Base-by-base conservation (phyloP, 2,797 vertebrate genomes). In the Sebastes baramenuke region DNA sequence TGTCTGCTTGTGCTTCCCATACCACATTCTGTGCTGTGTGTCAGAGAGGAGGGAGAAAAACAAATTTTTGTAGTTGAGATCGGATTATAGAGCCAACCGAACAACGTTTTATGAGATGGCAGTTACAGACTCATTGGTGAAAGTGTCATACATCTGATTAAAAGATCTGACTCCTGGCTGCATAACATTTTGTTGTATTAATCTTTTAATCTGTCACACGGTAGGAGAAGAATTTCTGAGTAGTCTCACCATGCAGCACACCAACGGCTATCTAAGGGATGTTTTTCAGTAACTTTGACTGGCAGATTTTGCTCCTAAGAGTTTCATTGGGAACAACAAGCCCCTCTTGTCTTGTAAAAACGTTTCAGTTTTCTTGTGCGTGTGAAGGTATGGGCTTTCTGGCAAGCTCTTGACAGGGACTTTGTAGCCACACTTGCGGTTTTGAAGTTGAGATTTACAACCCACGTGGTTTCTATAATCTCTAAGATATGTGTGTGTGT, bases 401-500 rank as follows among this genome's bases (percentile, higher is more conserved):
- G 69, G 70, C 56, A 73, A 71, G 65, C 12, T 38, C 78, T 76
- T 64, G 0, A 52, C 52, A 13, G 66, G n/a, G 11, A 66, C 79
- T 75, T 81, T 72, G 49, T 55, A 75, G 73, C 79, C 73, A 66
- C 83, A 70, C 68, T 72, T 86, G 77, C 7, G 67, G 86, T 89
- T 91, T 87, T 75, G 36, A 71, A 52, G 66, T 72, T 69, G 62
- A 82, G 86, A 87, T 88, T 88, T 88, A 82, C 69, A 62, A 66
- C 76, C 49, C 87, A 87, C 30, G 65, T 92, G 80, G 73, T 86
- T 87, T 85, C 67, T 65, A 61, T 89, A 80, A 87, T 77, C 66
- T 80, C 59, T 58, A 32, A 67, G 52, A 9, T 55, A 8, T 76
- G 25, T 67, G 65, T 61, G 30, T 30, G 30, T 9, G 38, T 27